Conservation (phyloP, 2,797 vertebrate genomes). For the Bovichtus variegatus region DNA sequence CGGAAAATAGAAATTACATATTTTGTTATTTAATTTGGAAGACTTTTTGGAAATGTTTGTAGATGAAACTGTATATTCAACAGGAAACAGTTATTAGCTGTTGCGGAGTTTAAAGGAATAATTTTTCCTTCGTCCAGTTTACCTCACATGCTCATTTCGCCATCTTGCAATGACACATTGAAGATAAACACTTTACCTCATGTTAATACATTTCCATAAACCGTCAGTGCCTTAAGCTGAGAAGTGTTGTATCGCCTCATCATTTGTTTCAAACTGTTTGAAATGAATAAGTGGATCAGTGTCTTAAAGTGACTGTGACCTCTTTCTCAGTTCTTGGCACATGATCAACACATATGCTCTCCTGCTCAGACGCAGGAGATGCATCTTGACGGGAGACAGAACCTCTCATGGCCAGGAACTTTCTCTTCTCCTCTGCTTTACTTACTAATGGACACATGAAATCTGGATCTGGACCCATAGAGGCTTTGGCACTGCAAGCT, state of each 20-base stretch:
- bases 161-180: slow-evolving; percentile 13
- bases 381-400: slow-evolving; percentile 58
- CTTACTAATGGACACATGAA: slow-evolving; percentile 58
- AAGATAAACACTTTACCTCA: slow-evolving; percentile 53
- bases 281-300: slow-evolving; percentile 47
- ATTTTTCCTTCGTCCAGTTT: not conserved
- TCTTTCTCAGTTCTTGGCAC: slow-evolving; percentile 50
- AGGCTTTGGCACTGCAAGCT: slow-evolving; percentile 52
- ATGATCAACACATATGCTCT: slow-evolving; percentile 53
- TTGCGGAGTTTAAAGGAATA: not conserved
- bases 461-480: slow-evolving; percentile 63
- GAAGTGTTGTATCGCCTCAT: slow-evolving; percentile 34
- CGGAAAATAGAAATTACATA: not conserved
- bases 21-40: not conserved
- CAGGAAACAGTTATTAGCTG: slow-evolving; percentile 4
- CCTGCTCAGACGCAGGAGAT: slow-evolving; percentile 46
- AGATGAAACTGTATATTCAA: not conserved
- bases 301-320: slow-evolving; percentile 26
- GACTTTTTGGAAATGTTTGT: not conserved
- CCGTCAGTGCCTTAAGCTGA: not conserved
- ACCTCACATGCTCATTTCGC: slow-evolving; percentile 14
- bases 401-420: slow-evolving; percentile 48
- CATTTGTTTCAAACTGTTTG: slow-evolving; percentile 45
- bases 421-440: slow-evolving; percentile 54
- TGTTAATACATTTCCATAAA: slow-evolving; percentile 36